Conservation (phyloP, 2,113 vertebrate species). For the Chaenogobius annularis region DNA sequence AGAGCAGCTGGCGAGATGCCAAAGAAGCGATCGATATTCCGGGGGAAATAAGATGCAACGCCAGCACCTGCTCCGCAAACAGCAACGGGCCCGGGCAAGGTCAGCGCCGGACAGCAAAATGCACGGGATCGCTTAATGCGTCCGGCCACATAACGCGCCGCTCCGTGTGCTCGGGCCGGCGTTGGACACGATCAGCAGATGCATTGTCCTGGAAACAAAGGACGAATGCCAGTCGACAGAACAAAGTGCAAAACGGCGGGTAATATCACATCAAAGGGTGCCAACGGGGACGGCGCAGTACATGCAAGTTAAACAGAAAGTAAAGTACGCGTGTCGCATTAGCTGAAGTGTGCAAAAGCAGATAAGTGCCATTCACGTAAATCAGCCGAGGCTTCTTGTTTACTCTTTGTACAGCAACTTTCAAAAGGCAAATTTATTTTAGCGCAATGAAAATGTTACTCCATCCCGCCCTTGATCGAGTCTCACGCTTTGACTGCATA, state of each 20-base stretch:
- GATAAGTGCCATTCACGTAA: too few relatives aligned
- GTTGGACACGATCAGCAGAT: not conserved
- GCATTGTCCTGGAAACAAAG: slow-evolving; percentile 1
- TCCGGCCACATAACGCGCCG: not conserved
- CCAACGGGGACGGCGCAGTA: not conserved
- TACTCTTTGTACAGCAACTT: too few relatives aligned
- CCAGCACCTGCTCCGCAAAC: slow-evolving; percentile 7
- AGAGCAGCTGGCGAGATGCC: not conserved
- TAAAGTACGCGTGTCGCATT: not conserved
- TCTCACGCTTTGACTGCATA: too few relatives aligned
- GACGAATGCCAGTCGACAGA: not conserved
- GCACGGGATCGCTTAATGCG: slow-evolving; percentile 4
- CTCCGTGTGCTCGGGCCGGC: not conserved
- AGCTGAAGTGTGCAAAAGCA: not conserved
- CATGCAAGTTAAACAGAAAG: not conserved
- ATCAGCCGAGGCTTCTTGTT: too few relatives aligned
- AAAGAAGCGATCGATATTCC: not conserved
- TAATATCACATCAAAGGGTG: not conserved
- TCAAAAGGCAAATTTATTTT: too few relatives aligned
- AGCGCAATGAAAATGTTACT: too few relatives aligned
- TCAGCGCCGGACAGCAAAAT: not conserved
- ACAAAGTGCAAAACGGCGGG: not conserved
- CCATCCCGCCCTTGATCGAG: too few relatives aligned
- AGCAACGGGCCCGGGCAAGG: not conserved
- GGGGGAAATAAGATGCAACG: slow-evolving; percentile 8